These are phyloP conservation scores for Sialia sialis DNA, from an alignment of 2,113 vertebrate genomes.

Conservation along the genomic window DNA sequence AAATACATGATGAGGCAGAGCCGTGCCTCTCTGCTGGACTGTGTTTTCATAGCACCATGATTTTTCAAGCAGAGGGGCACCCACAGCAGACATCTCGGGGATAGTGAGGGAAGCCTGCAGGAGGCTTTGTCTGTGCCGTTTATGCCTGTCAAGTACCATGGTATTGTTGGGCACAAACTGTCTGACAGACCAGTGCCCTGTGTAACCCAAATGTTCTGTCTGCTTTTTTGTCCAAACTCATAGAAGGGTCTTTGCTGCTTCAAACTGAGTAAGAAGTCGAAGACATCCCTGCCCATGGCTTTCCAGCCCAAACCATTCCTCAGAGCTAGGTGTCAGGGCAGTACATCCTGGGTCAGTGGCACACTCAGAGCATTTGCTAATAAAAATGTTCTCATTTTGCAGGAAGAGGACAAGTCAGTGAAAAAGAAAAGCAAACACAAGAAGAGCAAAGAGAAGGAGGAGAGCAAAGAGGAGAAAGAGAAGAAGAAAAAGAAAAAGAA, in stretches of 20 bases:
- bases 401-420: slow-evolving; percentile 87
- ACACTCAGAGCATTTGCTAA: background rate
- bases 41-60: background rate
- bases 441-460: slow-evolving; percentile 83
- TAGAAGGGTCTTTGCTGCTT: background rate
- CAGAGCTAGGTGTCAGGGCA: background rate
- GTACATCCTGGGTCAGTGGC: background rate
- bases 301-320: background rate
- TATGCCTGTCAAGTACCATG: background rate
- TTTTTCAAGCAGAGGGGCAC: background rate
- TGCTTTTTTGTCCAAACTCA: background rate
- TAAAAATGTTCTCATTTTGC: background rate
- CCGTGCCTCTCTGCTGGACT: background rate
- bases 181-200: background rate
- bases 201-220: background rate
- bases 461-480: slow-evolving; percentile 77
- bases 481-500: slow-evolving; percentile 71
- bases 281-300: background rate
- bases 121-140: background rate
- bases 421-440: slow-evolving; percentile 88
- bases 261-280: background rate
- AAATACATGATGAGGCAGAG: background rate
- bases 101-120: background rate
- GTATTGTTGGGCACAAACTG: background rate
- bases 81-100: background rate